These are phyloP conservation scores for Gymnothorax javanicus DNA, from an alignment of 2,797 vertebrate species.

Conservation along the genomic window DNA sequence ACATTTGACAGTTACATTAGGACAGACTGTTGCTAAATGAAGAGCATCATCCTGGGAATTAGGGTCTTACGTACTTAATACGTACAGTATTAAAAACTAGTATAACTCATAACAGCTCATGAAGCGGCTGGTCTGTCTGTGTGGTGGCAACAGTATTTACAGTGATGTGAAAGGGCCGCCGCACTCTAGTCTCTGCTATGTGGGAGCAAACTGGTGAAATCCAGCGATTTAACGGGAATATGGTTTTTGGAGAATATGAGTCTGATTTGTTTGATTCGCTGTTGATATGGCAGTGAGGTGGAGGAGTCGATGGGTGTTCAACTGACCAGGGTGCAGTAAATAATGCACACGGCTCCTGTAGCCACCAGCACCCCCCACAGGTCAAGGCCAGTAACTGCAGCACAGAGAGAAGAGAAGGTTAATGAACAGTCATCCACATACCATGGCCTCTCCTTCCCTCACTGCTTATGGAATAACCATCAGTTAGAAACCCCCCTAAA, in stretches of 20 bases:
- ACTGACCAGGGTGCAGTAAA: constrained; percentile 81
- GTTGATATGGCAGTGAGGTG: not conserved
- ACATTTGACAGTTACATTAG: too few relatives aligned
- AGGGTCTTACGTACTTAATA: too few relatives aligned
- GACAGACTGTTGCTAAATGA: too few relatives aligned
- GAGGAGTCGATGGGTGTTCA: constrained; percentile 8
- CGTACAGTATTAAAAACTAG: not conserved
- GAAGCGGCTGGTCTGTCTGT: not conserved
- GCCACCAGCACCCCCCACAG: constrained; percentile 81
- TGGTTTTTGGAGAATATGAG: not conserved
- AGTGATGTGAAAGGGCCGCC: not conserved
- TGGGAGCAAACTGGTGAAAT: not conserved
- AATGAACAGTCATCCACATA: not conserved
- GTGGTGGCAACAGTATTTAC: not conserved
- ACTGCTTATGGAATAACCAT: not conserved
- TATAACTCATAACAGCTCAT: not conserved
- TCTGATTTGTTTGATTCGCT: not conserved
- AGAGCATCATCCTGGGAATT: too few relatives aligned
- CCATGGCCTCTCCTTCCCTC: not conserved
- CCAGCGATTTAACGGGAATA: not conserved
- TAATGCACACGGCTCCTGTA: constrained; percentile 75
- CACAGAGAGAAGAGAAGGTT: not conserved
- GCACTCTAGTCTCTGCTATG: not conserved
- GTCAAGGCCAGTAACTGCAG: constrained; percentile 74
- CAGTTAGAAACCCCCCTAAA: not conserved